These are phyloP conservation scores for Lepeophtheirus nordmannii DNA, from an alignment of 2,888 invertebrate genomes.

Conservation along the genomic window DNA sequence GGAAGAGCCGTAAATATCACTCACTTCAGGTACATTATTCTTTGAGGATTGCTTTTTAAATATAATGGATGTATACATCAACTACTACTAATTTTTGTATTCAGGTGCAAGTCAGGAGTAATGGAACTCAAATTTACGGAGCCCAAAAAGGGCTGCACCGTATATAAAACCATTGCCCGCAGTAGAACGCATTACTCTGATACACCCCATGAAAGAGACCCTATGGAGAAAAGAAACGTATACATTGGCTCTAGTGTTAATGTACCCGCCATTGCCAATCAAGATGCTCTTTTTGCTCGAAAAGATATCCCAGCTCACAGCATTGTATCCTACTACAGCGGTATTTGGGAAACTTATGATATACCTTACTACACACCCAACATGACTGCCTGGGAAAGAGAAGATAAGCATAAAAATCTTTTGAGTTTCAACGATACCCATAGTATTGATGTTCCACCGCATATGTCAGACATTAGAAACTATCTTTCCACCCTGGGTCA, in stretches of 20 bases:
- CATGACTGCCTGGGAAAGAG: neutral
- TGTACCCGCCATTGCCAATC: neutral
- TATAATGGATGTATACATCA: neutral
- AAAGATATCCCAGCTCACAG: neutral
- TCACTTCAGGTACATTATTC: neutral
- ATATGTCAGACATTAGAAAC: neutral
- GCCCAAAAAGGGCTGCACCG: neutral
- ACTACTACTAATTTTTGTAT: neutral
- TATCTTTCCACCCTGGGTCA: neutral
- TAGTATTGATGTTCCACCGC: neutral
- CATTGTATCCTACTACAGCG: neutral
- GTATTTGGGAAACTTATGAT: neutral
- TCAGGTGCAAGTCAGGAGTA: neutral
- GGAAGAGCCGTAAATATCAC: neutral
- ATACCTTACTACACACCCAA: neutral
- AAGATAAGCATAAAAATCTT: neutral
- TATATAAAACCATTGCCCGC: neutral
- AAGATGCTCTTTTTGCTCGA: neutral
- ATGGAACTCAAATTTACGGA: neutral
- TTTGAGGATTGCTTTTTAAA: too few species aligned
- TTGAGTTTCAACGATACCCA: neutral
- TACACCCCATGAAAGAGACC: neutral
- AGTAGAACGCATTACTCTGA: neutral
- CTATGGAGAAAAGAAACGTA: neutral
- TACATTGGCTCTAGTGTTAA: neutral